These are phyloP conservation scores for Lemur catta DNA, from an alignment of 2,797 vertebrate genomes.

Conservation along the genomic window DNA sequence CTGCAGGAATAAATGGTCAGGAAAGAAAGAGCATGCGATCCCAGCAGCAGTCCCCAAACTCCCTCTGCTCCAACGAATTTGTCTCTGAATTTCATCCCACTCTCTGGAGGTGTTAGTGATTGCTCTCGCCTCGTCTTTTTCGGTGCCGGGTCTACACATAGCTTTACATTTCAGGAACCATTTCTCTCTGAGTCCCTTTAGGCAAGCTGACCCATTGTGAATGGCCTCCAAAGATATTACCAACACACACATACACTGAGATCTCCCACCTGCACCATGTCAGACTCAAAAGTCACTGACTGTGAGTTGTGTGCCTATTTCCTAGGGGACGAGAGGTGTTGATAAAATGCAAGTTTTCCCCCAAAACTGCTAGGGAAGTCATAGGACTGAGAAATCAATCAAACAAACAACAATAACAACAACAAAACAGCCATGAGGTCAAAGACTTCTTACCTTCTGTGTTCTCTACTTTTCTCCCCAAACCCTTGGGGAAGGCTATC, in stretches of 20 bases:
- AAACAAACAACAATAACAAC: neutral
- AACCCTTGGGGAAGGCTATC: neutral
- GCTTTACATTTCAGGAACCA: neutral
- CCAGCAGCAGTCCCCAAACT: neutral
- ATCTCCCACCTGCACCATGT: neutral
- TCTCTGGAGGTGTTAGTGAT: neutral
- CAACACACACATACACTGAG: neutral
- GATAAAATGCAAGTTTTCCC: neutral
- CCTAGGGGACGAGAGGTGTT: neutral
- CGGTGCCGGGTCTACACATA: neutral
- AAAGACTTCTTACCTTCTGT: neutral
- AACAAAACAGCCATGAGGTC: neutral
- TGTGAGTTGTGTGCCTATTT: neutral
- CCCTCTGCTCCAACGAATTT: neutral
- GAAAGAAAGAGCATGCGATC: neutral
- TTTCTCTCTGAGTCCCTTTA: neutral
- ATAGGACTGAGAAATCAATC: neutral
- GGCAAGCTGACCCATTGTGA: neutral
- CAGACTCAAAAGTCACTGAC: neutral
- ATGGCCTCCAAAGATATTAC: neutral
- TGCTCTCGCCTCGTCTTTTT: neutral
- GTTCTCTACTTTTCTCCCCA: rapidly evolving
- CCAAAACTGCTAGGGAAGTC: neutral
- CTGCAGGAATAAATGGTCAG: neutral
- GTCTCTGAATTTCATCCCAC: neutral